Percentiles rank a stretch among this genome's conserved stretches.
These are phyloP conservation scores for Eulemur albifrons DNA, from an alignment of 2,797 vertebrate species.

Conservation along the genomic window DNA sequence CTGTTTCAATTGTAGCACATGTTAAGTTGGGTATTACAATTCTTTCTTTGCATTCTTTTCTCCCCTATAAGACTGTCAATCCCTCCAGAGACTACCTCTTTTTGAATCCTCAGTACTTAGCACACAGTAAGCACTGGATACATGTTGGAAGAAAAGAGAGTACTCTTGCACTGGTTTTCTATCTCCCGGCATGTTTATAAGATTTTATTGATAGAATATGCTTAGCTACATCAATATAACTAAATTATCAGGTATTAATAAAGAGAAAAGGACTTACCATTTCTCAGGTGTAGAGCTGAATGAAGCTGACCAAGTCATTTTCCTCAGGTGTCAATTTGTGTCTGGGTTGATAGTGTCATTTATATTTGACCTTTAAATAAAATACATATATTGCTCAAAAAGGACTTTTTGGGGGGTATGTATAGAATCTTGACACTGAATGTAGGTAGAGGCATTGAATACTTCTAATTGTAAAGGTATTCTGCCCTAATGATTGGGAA, in stretches of 20 bases:
- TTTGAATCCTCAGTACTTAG: not conserved
- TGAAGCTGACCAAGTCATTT: not conserved
- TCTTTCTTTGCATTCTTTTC: not conserved
- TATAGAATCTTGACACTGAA: not conserved
- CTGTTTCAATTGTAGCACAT: not conserved
- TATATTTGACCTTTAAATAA: not conserved
- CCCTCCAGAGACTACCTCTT: not conserved
- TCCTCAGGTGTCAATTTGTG: not conserved
- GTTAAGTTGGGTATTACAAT: not conserved
- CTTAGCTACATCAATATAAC: not conserved
- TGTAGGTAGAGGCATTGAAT: not conserved
- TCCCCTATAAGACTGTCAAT: not conserved
- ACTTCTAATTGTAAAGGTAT: not conserved
- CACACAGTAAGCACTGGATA: not conserved
- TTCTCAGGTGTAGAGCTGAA: not conserved
- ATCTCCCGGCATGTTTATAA: not conserved
- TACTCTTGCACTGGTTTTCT: not conserved
- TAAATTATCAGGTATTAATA: not conserved
- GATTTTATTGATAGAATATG: not conserved
- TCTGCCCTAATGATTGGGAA: not conserved
- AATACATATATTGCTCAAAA: not conserved
- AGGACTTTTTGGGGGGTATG: not conserved
- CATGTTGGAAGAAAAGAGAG: not conserved
- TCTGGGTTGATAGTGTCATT: not conserved
- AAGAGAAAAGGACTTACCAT: not conserved